Percentiles rank a stretch among this genome's conserved stretches.
phyloP scores from a whole-genome alignment of 1,140 invertebrate genomes.

The Leptonema lineaticorne region DNA sequence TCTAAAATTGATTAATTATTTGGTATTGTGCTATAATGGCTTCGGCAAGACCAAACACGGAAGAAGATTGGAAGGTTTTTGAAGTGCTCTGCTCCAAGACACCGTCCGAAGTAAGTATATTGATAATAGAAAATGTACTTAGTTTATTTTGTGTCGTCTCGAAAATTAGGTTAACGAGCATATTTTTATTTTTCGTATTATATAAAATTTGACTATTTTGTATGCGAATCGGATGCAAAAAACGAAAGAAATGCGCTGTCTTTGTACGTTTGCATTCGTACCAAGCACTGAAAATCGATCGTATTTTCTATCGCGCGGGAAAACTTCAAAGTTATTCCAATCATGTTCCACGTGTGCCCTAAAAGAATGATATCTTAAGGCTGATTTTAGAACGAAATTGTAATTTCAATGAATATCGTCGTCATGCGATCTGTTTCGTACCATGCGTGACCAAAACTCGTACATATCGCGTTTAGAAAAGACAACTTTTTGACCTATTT shows the following conservation, averaged over 20 bases:
- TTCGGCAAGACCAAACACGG: slow-evolving; percentile 44
- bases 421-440: slow-evolving; percentile 22
- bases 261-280: slow-evolving; percentile 20
- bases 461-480: no score
- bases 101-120: slow-evolving; percentile 48
- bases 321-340: slow-evolving; percentile 29
- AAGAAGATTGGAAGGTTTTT: slow-evolving; percentile 69
- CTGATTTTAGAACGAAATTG: neutral
- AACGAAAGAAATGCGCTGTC: slow-evolving; percentile 3
- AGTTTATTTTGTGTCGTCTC: neutral
- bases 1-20: no score
- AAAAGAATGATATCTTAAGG: neutral
- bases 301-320: slow-evolving; percentile 26
- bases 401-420: neutral
- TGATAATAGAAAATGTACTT: neutral
- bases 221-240: slow-evolving; percentile 7
- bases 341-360: neutral
- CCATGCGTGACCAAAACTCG: slow-evolving; percentile 30
- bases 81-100: slow-evolving; percentile 60
- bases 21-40: slow-evolving; percentile 25
- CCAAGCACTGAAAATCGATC: slow-evolving; percentile 42
- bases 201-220: slow-evolving; percentile 3
- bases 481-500: slow-evolving; percentile 33
- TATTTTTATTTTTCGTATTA: no score
- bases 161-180: neutral